These are phyloP conservation scores for Pseudotriccus pelzelni DNA, from an alignment of 2,797 vertebrate genomes.

Conservation along the genomic window DNA sequence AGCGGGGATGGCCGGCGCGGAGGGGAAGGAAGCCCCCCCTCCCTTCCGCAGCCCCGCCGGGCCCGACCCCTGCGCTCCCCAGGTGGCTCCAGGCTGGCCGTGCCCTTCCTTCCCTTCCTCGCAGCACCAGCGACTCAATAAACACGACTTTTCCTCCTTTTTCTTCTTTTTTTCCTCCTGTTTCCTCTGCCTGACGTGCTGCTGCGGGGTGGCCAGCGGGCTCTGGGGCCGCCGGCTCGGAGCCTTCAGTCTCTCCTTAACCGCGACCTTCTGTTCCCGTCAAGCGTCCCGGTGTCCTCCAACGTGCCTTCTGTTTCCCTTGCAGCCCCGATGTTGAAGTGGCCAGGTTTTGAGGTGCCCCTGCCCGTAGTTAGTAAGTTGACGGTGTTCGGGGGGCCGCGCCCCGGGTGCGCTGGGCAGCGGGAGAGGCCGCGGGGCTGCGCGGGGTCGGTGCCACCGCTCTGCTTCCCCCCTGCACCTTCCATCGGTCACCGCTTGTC, in stretches of 20 bases:
- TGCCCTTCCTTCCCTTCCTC: slow-evolving; percentile 24
- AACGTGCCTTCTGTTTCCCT: slow-evolving; percentile 91
- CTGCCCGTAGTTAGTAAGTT: slow-evolving; percentile 90
- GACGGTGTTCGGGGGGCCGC: slow-evolving; percentile 66
- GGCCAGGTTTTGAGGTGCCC: slow-evolving; percentile 88
- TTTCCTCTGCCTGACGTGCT: not conserved
- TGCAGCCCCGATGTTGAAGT: slow-evolving; percentile 91
- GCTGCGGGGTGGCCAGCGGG: not conserved
- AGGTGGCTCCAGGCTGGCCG: not conserved
- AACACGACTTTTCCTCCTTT: slow-evolving; percentile 26
- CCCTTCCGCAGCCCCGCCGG: not conserved
- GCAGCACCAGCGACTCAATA: not conserved
- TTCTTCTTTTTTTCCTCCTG: not conserved
- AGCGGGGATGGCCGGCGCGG: not conserved
- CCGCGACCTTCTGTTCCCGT: not conserved
- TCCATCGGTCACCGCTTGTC: not conserved
- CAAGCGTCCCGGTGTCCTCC: slow-evolving; percentile 9
- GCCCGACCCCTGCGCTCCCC: not conserved
- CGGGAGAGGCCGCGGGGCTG: not conserved
- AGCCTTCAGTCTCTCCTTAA: not conserved
- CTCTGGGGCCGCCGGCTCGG: not conserved
- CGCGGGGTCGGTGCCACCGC: slow-evolving; percentile 1
- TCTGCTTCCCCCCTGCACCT: not conserved
- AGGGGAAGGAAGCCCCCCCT: not conserved
- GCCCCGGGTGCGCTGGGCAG: slow-evolving; percentile 17